Evolutionary conservation across 2,888 invertebrate genomes (phyloP).

Genomic region (Tanytarsus gracilentus): DNA sequence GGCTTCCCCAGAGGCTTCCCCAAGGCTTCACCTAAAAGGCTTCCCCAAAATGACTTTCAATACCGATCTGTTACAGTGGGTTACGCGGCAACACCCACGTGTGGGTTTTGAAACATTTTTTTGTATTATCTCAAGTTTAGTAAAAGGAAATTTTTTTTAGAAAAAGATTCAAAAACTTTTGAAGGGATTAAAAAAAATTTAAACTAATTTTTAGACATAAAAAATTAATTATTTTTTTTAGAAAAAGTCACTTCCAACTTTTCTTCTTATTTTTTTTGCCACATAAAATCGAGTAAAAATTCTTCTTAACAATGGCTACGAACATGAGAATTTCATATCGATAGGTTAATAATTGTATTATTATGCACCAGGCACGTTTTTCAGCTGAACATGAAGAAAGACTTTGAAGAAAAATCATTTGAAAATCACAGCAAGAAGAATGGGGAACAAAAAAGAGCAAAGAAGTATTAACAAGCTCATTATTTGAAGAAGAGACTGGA

Average conservation of each 20-base stretch:
- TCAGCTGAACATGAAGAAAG: neutral
- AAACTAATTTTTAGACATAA: neutral
- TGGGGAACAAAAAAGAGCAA: neutral
- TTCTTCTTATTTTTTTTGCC: neutral
- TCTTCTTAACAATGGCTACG: neutral
- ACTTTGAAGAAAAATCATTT: neutral
- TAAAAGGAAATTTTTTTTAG: too few species aligned
- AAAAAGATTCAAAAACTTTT: too few species aligned
- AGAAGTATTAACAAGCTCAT: slow-evolving; percentile 18
- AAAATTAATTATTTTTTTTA: neutral
- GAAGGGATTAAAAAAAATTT: too few species aligned
- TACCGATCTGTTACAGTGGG: too few species aligned
- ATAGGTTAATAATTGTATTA: slow-evolving; percentile 24
- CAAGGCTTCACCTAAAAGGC: too few species aligned
- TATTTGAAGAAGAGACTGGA: slow-evolving; percentile 22
- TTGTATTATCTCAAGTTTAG: too few species aligned
- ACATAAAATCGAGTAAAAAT: neutral
- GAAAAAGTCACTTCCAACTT: neutral
- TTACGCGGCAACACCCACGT: too few species aligned
- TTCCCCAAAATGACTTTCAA: too few species aligned
- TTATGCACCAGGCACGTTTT: neutral
- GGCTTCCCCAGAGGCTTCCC: too few species aligned
- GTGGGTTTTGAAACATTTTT: too few species aligned
- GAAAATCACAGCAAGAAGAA: slow-evolving; percentile 6
- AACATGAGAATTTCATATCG: neutral